phyloP scores from a whole-genome alignment of 2,113 vertebrate species.

The Rattus rattus region DNA sequence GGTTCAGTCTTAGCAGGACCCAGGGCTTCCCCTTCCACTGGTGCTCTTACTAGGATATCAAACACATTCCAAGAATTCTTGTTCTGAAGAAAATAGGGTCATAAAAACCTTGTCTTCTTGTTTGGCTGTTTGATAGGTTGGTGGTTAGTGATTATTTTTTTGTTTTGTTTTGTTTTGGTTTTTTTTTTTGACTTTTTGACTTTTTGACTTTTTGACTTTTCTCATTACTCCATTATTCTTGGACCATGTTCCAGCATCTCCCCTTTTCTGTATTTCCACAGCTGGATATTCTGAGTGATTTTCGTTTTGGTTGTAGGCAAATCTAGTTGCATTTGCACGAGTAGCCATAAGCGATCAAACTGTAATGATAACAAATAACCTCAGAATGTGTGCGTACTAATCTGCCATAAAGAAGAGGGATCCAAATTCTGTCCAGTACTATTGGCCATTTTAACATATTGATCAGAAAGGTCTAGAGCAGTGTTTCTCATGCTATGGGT shows the following conservation, averaged over 20 bases:
- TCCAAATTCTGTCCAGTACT: background rate
- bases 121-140: too few relatives aligned
- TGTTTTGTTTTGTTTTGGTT: background rate
- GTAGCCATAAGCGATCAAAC: background rate
- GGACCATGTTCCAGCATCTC: background rate
- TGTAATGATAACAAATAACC: background rate
- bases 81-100: background rate
- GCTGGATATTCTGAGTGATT: background rate
- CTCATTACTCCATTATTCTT: background rate
- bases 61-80: background rate
- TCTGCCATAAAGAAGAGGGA: background rate
- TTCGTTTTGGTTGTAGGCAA: background rate
- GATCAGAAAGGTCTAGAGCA: background rate
- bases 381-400: background rate
- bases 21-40: too few relatives aligned
- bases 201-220: background rate
- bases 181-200: too few relatives aligned
- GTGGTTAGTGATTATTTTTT: background rate
- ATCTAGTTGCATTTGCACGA: background rate
- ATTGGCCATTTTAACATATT: background rate
- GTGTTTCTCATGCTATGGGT: background rate
- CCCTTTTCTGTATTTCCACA: background rate
- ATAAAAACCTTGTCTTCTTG: background rate
- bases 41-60: too few relatives aligned
- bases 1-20: too few relatives aligned